Base-by-base conservation (phyloP, 2,797 vertebrate genomes). In the Sebastes oblongus region DNA sequence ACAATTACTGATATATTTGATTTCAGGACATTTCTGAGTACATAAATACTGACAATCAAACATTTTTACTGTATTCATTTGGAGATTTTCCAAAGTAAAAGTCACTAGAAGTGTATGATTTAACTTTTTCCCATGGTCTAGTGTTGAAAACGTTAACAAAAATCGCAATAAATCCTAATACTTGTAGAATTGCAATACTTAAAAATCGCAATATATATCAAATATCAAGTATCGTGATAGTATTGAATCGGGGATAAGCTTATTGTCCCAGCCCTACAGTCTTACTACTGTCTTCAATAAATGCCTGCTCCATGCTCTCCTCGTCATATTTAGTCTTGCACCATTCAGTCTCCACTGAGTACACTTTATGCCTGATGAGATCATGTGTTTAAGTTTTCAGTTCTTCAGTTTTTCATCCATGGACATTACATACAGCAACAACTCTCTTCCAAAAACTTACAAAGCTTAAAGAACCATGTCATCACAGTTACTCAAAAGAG, bases 311-410 rank as follows among this genome's bases (percentile, higher is more conserved):
- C 14, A 16, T 18, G 8, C 30, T 64, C 30, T 56, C 12, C 20
- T 78, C 1, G 1, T 70, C 70, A 86, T 77, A 5, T 27, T 85
- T 58, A 68, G 13, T 72, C 46, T 78, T 80, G 77, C 34, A 65
- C 66, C 7, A 78, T 81, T 56, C 24, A 58, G 69, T 64, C 70
- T 78, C 81, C 27, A 50, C 16, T 16, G 69, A 82, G 59, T 18
- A 46, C 4, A 82, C 22, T 34, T 72, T 3, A 61, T 59, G 50
- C 32, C 56, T 60, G 56, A 86, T 85, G 76, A 86, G 62, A 72
- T 91, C 78, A 85, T 79, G 61, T 88, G 68, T 83, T 54, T 68
- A 20, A 71, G 22, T 78, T 77, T 73, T 73, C 3, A 52, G 36
- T 74, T 72, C 2, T 50, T 24, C 0, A 8, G 7, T 58, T 32